Conservation (phyloP, 2,888 invertebrate species). For the Rugalucina vietnamica region DNA sequence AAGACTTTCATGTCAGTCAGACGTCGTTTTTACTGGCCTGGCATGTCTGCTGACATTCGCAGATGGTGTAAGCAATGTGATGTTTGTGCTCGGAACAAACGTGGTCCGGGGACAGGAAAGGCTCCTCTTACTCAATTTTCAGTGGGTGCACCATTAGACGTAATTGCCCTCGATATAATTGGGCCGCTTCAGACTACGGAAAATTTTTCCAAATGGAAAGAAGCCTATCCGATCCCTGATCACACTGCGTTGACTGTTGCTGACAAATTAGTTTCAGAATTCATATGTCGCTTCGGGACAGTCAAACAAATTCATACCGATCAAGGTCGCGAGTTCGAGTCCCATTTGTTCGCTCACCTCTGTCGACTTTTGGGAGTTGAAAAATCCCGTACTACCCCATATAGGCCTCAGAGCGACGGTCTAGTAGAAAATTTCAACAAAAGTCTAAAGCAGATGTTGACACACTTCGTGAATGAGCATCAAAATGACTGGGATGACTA, state of each 20-base stretch:
- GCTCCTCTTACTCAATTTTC: background rate
- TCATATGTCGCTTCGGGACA: constrained; percentile 23
- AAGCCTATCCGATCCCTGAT: background rate
- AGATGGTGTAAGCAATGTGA: background rate
- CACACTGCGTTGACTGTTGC: background rate
- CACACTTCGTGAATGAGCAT: background rate
- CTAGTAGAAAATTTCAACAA: background rate
- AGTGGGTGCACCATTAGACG: background rate
- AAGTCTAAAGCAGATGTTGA: background rate
- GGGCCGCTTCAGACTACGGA: background rate
- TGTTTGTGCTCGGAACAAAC: background rate
- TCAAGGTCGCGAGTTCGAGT: background rate
- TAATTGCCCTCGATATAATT: background rate
- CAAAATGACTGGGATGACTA: background rate
- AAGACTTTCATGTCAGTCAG: background rate
- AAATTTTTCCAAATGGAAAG: background rate
- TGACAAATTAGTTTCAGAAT: constrained; percentile 25
- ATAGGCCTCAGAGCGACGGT: background rate
- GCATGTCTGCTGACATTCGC: background rate
- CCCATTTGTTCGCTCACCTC: background rate
- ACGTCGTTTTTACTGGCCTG: background rate
- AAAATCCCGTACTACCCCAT: background rate
- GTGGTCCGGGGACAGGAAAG: background rate
- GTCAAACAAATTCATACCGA: constrained; percentile 3
- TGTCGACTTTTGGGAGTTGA: background rate